phyloP scores from a whole-genome alignment of 2,797 vertebrate species.

The Sebastes baramenuke region DNA sequence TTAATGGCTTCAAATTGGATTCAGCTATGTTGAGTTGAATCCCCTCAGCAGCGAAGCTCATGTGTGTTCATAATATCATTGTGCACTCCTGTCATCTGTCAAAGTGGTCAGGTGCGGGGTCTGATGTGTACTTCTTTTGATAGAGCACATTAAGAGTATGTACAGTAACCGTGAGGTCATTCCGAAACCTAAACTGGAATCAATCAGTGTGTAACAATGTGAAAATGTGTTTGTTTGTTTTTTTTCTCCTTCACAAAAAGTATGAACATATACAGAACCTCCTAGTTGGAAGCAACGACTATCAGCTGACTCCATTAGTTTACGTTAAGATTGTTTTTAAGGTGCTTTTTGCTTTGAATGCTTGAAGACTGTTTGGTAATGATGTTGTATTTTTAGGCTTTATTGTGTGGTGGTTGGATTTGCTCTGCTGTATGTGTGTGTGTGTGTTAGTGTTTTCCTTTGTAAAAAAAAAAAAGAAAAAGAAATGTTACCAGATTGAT shows the following conservation, averaged over 20 bases:
- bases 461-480: constrained; percentile 11
- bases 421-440: constrained; percentile 41
- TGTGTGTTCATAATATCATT: neutral
- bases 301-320: constrained; percentile 18
- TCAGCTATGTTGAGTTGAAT: neutral
- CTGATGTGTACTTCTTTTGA: neutral
- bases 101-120: neutral
- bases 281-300: constrained; percentile 20
- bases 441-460: constrained; percentile 31
- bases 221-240: neutral
- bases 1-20: neutral
- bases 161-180: constrained; percentile 14
- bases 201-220: constrained; percentile 18
- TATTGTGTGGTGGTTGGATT: constrained; percentile 43
- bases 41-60: neutral
- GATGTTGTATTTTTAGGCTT: constrained; percentile 45
- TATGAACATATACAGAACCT: constrained; percentile 20
- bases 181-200: constrained; percentile 32
- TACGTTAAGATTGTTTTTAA: neutral
- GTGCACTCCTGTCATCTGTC: neutral
- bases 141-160: constrained; percentile 5
- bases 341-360: constrained; percentile 32
- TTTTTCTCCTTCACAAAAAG: constrained; percentile 13
- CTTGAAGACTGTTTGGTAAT: constrained; percentile 42
- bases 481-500: neutral